These are phyloP conservation scores for Mugil cephalus DNA, from an alignment of 2,113 vertebrate species.

Conservation along the genomic window DNA sequence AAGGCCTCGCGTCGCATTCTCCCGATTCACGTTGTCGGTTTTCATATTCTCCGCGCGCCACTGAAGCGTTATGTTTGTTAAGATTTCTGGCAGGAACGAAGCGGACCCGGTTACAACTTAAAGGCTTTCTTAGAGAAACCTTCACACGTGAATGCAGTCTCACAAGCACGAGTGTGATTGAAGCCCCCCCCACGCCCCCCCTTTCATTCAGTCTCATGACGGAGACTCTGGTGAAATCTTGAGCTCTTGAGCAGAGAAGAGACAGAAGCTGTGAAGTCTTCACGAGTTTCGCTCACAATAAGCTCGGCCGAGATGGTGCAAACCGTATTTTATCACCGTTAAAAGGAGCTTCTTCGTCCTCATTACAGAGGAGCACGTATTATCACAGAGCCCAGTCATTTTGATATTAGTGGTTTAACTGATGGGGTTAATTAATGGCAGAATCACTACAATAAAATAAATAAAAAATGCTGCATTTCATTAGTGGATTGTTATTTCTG, in stretches of 20 bases:
- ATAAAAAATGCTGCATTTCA: too few relatives aligned
- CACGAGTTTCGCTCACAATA: background rate
- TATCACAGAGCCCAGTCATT: too few relatives aligned
- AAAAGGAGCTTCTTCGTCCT: too few relatives aligned
- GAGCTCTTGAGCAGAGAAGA: constrained; percentile 24
- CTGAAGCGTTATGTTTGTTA: constrained; percentile 72
- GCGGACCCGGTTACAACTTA: constrained; percentile 16
- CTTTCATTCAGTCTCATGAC: constrained; percentile 40
- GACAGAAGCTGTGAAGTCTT: constrained; percentile 1
- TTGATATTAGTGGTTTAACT: too few relatives aligned
- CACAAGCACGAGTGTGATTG: constrained; percentile 39
- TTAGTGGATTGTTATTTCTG: too few relatives aligned
- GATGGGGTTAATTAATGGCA: too few relatives aligned
- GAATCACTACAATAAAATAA: too few relatives aligned
- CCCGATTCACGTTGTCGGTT: constrained; percentile 71
- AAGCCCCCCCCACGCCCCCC: constrained; percentile 55
- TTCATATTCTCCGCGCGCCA: constrained; percentile 66
- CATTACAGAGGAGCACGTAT: too few relatives aligned
- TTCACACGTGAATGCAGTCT: constrained; percentile 58
- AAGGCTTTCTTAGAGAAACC: constrained; percentile 55
- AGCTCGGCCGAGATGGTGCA: too few relatives aligned
- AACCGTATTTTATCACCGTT: too few relatives aligned
- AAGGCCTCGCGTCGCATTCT: constrained; percentile 50
- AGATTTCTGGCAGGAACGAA: constrained; percentile 44
- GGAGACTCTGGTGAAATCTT: constrained; percentile 27